These are phyloP conservation scores for Lonchura striata DNA, from an alignment of 2,113 vertebrate genomes.

Conservation along the genomic window DNA sequence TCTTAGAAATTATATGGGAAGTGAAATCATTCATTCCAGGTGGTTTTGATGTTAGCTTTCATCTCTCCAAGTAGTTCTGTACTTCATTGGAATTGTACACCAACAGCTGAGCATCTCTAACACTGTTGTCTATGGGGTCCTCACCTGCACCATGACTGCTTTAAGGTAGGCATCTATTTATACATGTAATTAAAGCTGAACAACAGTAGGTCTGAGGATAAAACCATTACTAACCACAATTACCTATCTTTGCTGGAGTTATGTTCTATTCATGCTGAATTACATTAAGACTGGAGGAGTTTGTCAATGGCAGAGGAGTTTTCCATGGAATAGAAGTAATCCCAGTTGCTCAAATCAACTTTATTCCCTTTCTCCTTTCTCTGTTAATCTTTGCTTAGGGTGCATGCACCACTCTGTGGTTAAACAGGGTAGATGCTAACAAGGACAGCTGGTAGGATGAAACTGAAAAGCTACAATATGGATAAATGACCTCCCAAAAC, in stretches of 20 bases:
- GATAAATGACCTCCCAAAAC: neutral
- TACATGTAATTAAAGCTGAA: neutral
- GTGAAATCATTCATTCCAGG: neutral
- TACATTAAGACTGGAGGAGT: neutral
- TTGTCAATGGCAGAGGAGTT: neutral
- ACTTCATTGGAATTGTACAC: neutral
- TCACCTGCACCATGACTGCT: rapidly evolving
- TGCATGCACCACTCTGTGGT: neutral
- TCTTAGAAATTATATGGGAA: neutral
- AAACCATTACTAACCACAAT: neutral
- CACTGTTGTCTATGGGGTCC: rapidly evolving
- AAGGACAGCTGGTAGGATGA: neutral
- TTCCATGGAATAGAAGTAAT: neutral
- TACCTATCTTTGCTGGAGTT: neutral
- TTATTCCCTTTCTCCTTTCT: neutral
- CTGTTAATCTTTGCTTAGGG: neutral
- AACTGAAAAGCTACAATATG: neutral
- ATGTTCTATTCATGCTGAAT: neutral
- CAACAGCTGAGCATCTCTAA: neutral
- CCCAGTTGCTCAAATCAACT: neutral
- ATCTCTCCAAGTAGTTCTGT: neutral
- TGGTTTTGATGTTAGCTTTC: neutral
- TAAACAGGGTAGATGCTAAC: neutral
- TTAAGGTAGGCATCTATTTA: neutral
- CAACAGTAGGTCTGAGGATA: neutral